Conservation (phyloP, 2,797 vertebrate species). For the Poeciliopsis turneri region DNA sequence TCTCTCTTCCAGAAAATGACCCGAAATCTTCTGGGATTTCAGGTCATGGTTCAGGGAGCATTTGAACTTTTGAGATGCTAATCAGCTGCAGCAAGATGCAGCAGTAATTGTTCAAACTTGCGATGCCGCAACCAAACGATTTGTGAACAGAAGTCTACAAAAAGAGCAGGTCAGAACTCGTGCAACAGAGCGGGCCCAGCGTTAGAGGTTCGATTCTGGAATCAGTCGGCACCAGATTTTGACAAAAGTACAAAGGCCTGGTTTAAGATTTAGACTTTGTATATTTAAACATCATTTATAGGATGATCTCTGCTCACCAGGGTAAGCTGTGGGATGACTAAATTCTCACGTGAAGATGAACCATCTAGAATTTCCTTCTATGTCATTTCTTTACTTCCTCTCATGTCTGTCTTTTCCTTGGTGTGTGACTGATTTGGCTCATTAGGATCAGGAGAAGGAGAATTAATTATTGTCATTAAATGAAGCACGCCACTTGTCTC, state of each 20-base stretch:
- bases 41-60: not conserved
- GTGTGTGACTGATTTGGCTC: constrained; percentile 78
- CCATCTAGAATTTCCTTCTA: constrained; percentile 51
- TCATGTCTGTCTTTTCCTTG: constrained; percentile 19
- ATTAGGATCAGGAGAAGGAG: constrained; percentile 75
- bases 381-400: constrained; percentile 30
- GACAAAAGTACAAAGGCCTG: not conserved
- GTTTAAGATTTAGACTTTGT: not conserved
- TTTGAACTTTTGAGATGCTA: not conserved
- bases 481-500: constrained; percentile 63
- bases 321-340: constrained; percentile 29
- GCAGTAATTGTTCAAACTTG: not conserved
- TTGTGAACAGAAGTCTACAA: not conserved
- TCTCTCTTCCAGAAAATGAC: too few relatives aligned
- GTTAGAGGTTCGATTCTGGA: not conserved
- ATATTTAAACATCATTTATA: constrained; percentile 16
- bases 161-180: not conserved
- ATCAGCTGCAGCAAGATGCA: not conserved
- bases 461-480: constrained; percentile 83
- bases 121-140: not conserved
- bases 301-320: constrained; percentile 32
- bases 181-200: not conserved
- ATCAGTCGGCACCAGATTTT: not conserved
- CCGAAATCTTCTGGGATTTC: not conserved
- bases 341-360: constrained; percentile 42